A percentile compares a stretch with the other conserved stretches of the same genome.
Conservation (phyloP, 23 tunicate genomes). For the Phallusia fumigata region DNA sequence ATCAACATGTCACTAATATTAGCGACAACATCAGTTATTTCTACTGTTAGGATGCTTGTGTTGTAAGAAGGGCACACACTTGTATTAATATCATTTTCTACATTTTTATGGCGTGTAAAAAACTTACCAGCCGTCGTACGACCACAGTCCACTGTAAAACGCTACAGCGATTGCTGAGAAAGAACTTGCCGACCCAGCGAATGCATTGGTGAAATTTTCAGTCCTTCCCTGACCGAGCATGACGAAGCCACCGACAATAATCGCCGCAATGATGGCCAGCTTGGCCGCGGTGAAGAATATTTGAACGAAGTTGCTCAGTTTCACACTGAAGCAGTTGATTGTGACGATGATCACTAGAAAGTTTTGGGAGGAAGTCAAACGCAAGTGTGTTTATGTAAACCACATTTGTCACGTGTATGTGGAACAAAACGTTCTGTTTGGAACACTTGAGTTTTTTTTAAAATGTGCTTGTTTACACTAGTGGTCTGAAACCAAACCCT, state of each 20-base stretch:
- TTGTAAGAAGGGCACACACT: too few species aligned
- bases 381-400: background rate
- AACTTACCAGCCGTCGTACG: constrained; percentile 89
- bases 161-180: constrained; percentile 81
- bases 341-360: constrained; percentile 52
- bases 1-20: too few species aligned
- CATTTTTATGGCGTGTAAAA: too few species aligned
- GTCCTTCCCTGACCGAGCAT: constrained; percentile 60
- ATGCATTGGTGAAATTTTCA: constrained; percentile 65
- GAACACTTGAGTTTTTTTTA: too few species aligned
- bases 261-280: constrained; percentile 59
- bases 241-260: constrained; percentile 73
- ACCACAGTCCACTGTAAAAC: constrained; percentile 83
- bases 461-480: too few species aligned
- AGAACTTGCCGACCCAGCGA: constrained; percentile 61
- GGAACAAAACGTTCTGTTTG: too few species aligned
- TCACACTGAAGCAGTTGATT: constrained; percentile 83
- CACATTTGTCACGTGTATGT: too few species aligned
- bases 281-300: constrained; percentile 87
- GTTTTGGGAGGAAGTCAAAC: background rate
- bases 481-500: too few species aligned
- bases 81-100: too few species aligned
- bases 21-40: too few species aligned
- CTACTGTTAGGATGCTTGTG: too few species aligned
- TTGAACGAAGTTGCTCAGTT: constrained; percentile 63